These are phyloP conservation scores for Papilio xuthus DNA, from an alignment of 1,140 invertebrate genomes.

Conservation along the genomic window DNA sequence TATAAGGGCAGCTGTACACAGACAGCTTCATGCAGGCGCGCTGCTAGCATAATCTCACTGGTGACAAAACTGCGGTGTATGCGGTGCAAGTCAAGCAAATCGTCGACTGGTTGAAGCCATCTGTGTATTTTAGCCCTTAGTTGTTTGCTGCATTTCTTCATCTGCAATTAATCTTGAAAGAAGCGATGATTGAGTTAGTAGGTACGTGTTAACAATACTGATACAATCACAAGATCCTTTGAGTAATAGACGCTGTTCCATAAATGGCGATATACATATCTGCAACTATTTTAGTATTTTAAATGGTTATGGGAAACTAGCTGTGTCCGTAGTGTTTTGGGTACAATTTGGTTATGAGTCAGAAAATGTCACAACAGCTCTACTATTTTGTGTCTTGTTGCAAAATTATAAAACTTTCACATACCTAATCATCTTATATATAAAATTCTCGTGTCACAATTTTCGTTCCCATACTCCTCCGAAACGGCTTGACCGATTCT, in stretches of 20 bases:
- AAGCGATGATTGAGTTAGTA: background rate
- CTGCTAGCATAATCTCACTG: no score
- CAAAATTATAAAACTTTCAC: no score
- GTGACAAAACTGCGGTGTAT: no score
- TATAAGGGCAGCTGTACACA: background rate
- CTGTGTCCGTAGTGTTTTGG: no score
- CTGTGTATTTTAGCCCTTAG: background rate
- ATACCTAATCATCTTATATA: no score
- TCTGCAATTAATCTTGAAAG: conserved; percentile 14
- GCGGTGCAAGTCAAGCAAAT: background rate
- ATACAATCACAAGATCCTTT: background rate
- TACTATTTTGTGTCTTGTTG: no score
- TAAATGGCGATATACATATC: background rate
- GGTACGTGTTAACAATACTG: conserved; percentile 2
- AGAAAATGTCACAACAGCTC: no score
- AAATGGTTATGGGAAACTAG: background rate
- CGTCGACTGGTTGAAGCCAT: background rate
- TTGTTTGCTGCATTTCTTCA: conserved; percentile 24
- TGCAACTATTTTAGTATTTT: background rate
- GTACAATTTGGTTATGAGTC: no score
- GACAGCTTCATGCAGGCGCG: background rate
- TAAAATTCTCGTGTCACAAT: no score
- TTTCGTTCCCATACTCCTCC: no score
- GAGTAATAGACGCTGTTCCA: background rate
- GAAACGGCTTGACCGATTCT: no score